Base-by-base conservation (phyloP, 2,888 invertebrate genomes). In the Apodemia zela region DNA sequence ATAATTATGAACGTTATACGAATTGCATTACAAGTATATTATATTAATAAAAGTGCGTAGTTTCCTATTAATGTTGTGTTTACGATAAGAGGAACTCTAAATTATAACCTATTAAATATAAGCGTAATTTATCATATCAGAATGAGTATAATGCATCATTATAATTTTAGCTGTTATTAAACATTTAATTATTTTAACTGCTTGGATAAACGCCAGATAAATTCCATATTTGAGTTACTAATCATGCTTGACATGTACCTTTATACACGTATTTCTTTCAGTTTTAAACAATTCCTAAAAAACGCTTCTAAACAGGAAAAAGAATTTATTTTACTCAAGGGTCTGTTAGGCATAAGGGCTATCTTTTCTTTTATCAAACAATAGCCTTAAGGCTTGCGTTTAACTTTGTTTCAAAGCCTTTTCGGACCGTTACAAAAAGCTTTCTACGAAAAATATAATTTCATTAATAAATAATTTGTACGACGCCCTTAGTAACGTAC, bases 361-460 rank as follows among this genome's bases (percentile, higher is more conserved):
- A 29, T 57, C 57, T 57, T 57, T 57, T 29, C 29, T 25, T 29
- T 17, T 47, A 8, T 25, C 29, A 57, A 57, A 57, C 57, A 57
- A 57, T 57, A 29, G 57, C 57, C 29, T n/a, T 15, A 57, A 15
- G 57, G 57, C 57, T 57, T n/a, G 29, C n/a, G 29, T 29, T 57
- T 29, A 57, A 57, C 57, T 57, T 57, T 57, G 57, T 57, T 57
- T 57, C 15, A 29, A 29, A 57, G 57, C 25, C 29, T 57, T 57
- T 57, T 57, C 25, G 29, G 7, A 29, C 15, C 29, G 57, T 25
- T 25, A 57, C 57, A 29, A 57, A 57, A 29, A 15, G 25, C 47
- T 47, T 7, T 47, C 17, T 47, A 6, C 8, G n/a, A 47, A 47
- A 47, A 47, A 47, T 47, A 29, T 57, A 29, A 57, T 25, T 57